Conservation (phyloP, 2,113 vertebrate species). For the Dicerorhinus sumatrensis region DNA sequence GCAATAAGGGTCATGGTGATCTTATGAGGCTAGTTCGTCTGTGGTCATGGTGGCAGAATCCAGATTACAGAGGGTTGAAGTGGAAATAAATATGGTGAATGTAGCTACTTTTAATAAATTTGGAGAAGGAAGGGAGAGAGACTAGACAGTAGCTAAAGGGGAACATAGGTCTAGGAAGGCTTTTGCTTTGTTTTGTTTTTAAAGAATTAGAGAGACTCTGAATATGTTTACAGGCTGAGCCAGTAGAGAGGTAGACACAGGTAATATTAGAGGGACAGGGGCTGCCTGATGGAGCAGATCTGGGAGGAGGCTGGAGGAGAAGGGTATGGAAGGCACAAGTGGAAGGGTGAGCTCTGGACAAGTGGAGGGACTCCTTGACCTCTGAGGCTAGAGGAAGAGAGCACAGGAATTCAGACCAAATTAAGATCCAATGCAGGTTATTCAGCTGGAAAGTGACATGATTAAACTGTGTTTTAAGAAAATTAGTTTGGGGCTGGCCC, state of each 20-base stretch:
- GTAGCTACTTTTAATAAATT: slow-evolving; percentile 32
- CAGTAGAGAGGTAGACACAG: background rate
- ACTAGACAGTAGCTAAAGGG: slow-evolving; percentile 40
- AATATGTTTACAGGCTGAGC: slow-evolving; percentile 48
- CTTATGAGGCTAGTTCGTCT: background rate
- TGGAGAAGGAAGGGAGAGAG: slow-evolving; percentile 5
- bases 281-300: background rate
- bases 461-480: slow-evolving; percentile 76
- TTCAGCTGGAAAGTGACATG: slow-evolving; percentile 50
- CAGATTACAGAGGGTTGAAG: background rate
- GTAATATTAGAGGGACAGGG: background rate
- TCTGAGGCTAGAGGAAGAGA: slow-evolving; percentile 1
- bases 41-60: slow-evolving; percentile 39
- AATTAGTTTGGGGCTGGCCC: slow-evolving; percentile 58
- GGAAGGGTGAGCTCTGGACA: background rate
- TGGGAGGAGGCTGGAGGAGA: background rate
- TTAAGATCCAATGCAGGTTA: slow-evolving; percentile 58
- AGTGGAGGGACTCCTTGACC: slow-evolving; percentile 33
- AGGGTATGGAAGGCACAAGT: background rate
- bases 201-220: slow-evolving; percentile 19
- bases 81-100: slow-evolving; percentile 6
- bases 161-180: background rate
- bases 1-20: slow-evolving; percentile 39
- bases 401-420: slow-evolving; percentile 50
- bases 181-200: slow-evolving; percentile 51